Conservation (phyloP, 2,888 invertebrate species). For the Strigamia transsilvanica region DNA sequence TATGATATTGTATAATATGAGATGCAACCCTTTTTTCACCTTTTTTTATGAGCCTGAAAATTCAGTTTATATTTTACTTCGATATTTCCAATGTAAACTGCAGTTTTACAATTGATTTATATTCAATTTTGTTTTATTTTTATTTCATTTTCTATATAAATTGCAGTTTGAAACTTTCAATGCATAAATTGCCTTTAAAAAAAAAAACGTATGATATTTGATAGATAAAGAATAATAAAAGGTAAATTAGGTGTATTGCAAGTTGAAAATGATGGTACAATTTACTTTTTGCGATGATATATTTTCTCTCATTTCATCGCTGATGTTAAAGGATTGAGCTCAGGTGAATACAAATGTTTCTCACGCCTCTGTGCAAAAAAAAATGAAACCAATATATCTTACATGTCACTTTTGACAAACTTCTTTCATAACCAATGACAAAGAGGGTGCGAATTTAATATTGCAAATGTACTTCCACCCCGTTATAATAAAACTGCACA, state of each 20-base stretch:
- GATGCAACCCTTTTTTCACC: not conserved
- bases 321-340: conserved; percentile 32
- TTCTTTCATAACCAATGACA: conserved; percentile 39
- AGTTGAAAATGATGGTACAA: conserved; percentile 22
- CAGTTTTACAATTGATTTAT: no score
- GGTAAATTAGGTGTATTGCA: conserved; percentile 18
- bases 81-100: no score
- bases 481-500: not conserved
- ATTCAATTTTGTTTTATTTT: no score
- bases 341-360: conserved; percentile 42
- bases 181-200: not conserved
- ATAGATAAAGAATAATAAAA: conserved; percentile 27
- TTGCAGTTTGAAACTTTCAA: not conserved
- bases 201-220: not conserved
- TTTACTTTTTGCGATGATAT: conserved; percentile 20
- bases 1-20: conserved; percentile 41
- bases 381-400: conserved; percentile 43
- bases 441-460: conserved; percentile 35
- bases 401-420: conserved; percentile 36
- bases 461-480: conserved; percentile 28
- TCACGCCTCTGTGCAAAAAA: not conserved
- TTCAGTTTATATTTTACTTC: not conserved
- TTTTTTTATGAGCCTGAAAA: not conserved
- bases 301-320: conserved; percentile 28
- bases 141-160: no score